Base-by-base conservation (phyloP, 2,888 invertebrate species). In the Xylota segnis region DNA sequence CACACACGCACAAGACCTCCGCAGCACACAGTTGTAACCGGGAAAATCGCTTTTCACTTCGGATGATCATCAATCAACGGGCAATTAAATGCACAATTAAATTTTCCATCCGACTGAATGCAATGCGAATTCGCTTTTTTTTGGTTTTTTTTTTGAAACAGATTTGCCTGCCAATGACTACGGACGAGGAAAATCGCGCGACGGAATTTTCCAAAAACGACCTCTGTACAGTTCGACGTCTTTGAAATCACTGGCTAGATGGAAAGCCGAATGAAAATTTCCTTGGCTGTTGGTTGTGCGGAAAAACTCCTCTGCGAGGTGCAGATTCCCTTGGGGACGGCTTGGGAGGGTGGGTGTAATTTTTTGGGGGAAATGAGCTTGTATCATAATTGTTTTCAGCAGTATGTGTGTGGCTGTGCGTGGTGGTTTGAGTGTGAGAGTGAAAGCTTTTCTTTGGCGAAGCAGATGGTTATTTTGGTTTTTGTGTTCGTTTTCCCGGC, bases 101-200 rank as follows among this genome's bases (percentile, higher is more conserved):
- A 88, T 89, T 89, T 90, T 89, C 89, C 89, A 89, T 88, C 88
- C 88, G 89, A 89, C 88, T 89, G 88, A 86, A 88, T 88, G 52
- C 77, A 75, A 58, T 52, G 66, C 70, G 63, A 23, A 78, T 61
- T 52, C 29, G 10, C 9, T 43, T 43, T 7, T 34, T 34, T 27
- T 32, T 43, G 47, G 58, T 65, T 34, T 52, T 59, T 63, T 83
- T 63, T 70, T 61, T 59, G 61, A 6, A 77, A 47, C 72, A 78
- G 61, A 83, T 79, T 63, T 74, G 32, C 65, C 56, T 58, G 70
- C 32, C 29, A 50, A 72, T 29, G 72, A 40, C 37, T 58, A 56
- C 79, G 79, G 70, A 70, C 70, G 75, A 47, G 29, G 27, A 43
- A 79, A 81, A 76, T 59, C 66, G 63, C 71, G 72, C 75, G 84